Base-by-base conservation (phyloP, 2,888 invertebrate species). In the Orchesellides sinensis region DNA sequence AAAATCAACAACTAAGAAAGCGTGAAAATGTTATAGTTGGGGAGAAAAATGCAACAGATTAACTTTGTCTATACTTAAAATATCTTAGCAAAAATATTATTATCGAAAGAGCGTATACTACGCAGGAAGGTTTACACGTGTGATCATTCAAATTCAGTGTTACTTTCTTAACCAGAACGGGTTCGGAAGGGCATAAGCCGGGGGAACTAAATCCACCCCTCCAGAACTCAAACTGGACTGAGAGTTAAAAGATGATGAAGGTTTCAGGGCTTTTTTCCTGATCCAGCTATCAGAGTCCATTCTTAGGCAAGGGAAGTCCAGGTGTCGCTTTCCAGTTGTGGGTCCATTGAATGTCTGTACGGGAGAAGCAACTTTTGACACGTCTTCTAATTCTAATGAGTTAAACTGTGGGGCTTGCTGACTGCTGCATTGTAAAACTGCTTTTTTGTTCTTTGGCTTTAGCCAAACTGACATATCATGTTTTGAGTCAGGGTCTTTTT, bases 141-240 rank as follows among this genome's bases (percentile, higher is more conserved):
- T n/a, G n/a, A n/a, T n/a, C 4, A 49, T 10, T 56, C 14, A 10
- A 21, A 21, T 23, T 40, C 21, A 63, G 21, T 40, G 83, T 40
- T 83, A 85, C 29, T 86, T 85, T 52, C 85, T 86, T 35, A 87
- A 69, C 87, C 87, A 87, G 49, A 85, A 86, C 5, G 86, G 86
- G 69, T 84, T 83, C 2, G 87, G 87, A 25, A 86, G 84, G 35
- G 83, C 82, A 47, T 84, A 87, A 4, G 82, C 68, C 21, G 87
- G 87, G 29, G 87, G 87, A 47, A 85, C 82, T 25, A 83, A 70
- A 59, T 84, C 83, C 10, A 40, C 1, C n/a, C 40, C 40, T 14
- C 40, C n/a, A n/a, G n/a, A n/a, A n/a, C n/a, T n/a, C n/a, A 68
- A 49, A 10, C 21, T 65, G 2, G 49, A 14, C 17, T 63, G 19